Base-by-base conservation (phyloP, 2,797 vertebrate genomes). In the Botia kubotai region DNA sequence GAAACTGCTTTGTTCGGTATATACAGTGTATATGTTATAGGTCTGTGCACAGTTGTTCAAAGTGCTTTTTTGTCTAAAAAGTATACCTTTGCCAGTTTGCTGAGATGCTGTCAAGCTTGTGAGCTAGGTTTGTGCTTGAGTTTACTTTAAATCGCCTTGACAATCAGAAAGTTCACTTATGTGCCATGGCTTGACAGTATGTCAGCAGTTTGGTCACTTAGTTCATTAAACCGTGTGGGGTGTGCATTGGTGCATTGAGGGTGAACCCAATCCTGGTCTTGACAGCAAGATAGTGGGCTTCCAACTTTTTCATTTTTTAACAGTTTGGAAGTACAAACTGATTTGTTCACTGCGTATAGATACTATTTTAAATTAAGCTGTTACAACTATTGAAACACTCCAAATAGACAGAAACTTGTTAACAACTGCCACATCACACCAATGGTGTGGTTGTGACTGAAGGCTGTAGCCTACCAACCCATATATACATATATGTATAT, bases 71-170 rank as follows among this genome's bases (percentile, higher is more conserved):
- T 76, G 39, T 69, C 65, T 73, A 66, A 66, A 72, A 80, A 71
- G 46, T 43, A 65, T 55, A 60, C 33, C 21, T 79, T 79, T 72
- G 69, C 66, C 58, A 72, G 77, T 66, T 80, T 72, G 48, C 87
- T 87, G 68, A 48, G 66, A 80, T 74, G 72, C 70, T 57, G 82
- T 82, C 71, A 72, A 77, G 69, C 26, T 87, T 90, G 84, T 72
- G 58, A 75, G 85, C 74, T 86, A 90, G 86, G 87, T 89, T 87
- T 87, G 78, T 88, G 79, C 82, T 92, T 87, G 86, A 91, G 88
- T 90, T 86, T 86, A 79, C 72, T 78, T 81, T 17, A 63, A 83
- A 76, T 88, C 87, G 89, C 88, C 89, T 88, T 88, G 87, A 82
- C 82, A 88, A 90, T 80, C 77, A 90, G 86, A 82, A 90, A 87